These are phyloP conservation scores for Capitella teleta DNA, from an alignment of 1,140 invertebrate genomes.

Conservation along the genomic window DNA sequence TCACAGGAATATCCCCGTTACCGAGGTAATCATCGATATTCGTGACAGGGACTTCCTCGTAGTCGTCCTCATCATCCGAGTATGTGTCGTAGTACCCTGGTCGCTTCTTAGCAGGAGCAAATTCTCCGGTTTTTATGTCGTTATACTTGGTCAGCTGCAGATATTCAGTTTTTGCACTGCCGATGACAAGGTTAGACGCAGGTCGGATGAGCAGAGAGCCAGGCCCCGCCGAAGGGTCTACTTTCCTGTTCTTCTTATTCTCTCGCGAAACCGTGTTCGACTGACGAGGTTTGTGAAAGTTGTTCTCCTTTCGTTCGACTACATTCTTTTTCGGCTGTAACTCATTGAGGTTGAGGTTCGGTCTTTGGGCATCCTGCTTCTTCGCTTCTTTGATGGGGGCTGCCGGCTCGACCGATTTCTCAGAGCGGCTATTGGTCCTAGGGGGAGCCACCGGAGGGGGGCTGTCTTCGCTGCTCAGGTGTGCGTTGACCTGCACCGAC, in stretches of 20 bases:
- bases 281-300: not conserved
- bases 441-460: no score
- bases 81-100: slow-evolving; percentile 4
- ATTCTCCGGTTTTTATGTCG: slow-evolving; percentile 10
- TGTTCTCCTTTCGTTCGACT: not conserved
- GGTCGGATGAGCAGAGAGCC: slow-evolving; percentile 12
- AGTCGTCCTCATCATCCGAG: slow-evolving; percentile 9
- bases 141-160: slow-evolving; percentile 11
- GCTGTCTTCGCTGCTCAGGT: no score
- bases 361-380: no score
- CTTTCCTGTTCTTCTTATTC: slow-evolving; percentile 4
- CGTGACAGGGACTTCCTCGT: slow-evolving; percentile 5
- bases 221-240: slow-evolving; percentile 2
- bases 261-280: not conserved
- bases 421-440: no score
- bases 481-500: no score
- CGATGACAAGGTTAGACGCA: slow-evolving; percentile 8
- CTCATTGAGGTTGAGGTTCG: not conserved
- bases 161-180: slow-evolving; percentile 7
- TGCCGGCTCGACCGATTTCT: not conserved
- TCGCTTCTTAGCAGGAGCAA: slow-evolving; percentile 9
- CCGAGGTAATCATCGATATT: slow-evolving; percentile 8
- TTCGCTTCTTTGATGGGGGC: not conserved
- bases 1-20: slow-evolving; percentile 10
- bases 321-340: not conserved